Evolutionary conservation across 2,888 invertebrate species (phyloP).

Genomic region (Hemicrepidius hirtus): DNA sequence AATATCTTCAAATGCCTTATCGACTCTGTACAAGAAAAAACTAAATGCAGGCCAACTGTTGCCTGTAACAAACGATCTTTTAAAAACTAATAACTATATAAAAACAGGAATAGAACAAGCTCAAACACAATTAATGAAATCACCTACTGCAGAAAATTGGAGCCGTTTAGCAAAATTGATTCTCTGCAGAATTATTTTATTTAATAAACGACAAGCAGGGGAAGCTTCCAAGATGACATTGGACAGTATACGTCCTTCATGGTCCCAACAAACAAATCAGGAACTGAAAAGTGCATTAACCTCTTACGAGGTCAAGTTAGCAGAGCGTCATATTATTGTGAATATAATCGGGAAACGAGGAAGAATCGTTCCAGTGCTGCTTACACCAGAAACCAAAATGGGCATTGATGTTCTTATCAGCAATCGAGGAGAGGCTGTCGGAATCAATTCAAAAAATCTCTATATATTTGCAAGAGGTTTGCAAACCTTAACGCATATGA

Average conservation of each 20-base stretch:
- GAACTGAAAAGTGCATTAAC: conserved; percentile 36
- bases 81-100: conserved; percentile 22
- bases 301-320: conserved; percentile 28
- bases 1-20: conserved; percentile 26
- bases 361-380: conserved; percentile 35
- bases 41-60: conserved; percentile 6
- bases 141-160: conserved; percentile 12
- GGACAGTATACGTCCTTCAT: conserved; percentile 24
- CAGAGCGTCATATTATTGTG: conserved; percentile 23
- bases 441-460: too few relatives aligned
- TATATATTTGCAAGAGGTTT: too few relatives aligned
- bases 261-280: conserved; percentile 1
- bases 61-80: conserved; percentile 18
- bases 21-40: conserved; percentile 3
- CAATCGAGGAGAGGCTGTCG: too few relatives aligned
- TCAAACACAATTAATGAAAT: neutral
- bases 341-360: conserved; percentile 37
- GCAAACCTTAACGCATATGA: too few relatives aligned
- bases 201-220: conserved; percentile 43
- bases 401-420: too few relatives aligned
- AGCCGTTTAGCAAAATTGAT: conserved; percentile 3
- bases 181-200: conserved; percentile 25
- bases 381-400: too few relatives aligned
- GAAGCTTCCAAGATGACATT: conserved; percentile 39
- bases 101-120: neutral